Evolutionary conservation across 1,140 invertebrate species (phyloP).

Genomic region (Steinernema khuongi): DNA sequence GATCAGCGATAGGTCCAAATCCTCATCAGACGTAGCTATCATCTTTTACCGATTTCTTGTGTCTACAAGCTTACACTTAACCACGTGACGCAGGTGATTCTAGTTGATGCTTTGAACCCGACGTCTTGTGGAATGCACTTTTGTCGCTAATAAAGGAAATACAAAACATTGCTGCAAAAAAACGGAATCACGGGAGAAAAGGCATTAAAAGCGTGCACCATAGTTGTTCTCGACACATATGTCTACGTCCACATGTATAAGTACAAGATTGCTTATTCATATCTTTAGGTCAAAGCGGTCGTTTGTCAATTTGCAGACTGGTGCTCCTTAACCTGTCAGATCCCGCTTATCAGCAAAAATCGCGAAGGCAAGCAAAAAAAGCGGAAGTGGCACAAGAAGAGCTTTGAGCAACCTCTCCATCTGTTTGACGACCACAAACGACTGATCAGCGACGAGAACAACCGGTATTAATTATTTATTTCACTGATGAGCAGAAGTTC

Average conservation of each 20-base stretch:
- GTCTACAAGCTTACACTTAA: too few relatives aligned
- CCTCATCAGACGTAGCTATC: too few relatives aligned
- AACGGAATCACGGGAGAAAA: too few relatives aligned
- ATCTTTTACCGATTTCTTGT: too few relatives aligned
- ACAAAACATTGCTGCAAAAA: too few relatives aligned
- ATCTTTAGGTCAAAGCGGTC: not conserved
- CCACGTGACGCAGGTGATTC: too few relatives aligned
- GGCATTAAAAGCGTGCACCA: too few relatives aligned
- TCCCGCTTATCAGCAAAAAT: not conserved
- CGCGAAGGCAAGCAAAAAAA: not conserved
- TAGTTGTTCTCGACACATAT: not conserved
- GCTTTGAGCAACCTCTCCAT: not conserved
- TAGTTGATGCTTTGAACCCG: too few relatives aligned
- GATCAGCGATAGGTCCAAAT: too few relatives aligned
- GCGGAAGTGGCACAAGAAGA: not conserved
- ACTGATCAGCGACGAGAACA: not conserved
- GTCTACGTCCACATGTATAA: not conserved
- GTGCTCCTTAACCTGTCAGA: not conserved
- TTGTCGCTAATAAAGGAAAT: too few relatives aligned
- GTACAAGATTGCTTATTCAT: not conserved
- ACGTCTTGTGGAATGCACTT: too few relatives aligned
- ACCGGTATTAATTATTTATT: not conserved
- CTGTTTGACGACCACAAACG: not conserved
- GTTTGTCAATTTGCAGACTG: not conserved
- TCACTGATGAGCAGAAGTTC: not conserved